Base-by-base conservation (phyloP, 2,888 invertebrate species). In the Hydrotaea diabolus region DNA sequence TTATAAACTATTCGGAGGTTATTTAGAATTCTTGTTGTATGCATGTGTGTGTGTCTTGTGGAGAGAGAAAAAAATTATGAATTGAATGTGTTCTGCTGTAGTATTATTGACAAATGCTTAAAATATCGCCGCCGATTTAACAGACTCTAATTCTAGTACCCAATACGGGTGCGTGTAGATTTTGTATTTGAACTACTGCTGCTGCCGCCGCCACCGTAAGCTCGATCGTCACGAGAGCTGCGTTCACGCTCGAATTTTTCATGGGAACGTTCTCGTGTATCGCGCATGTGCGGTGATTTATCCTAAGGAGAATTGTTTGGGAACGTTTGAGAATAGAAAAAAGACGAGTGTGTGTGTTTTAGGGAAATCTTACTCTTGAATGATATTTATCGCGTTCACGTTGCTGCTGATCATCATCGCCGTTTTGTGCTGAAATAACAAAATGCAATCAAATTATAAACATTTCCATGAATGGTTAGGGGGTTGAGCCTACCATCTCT, bases 361-460 rank as follows among this genome's bases (percentile, higher is more conserved):
- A 85, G 53, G 85, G 75, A 83, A 85, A 85, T 85, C 93, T 93
- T 93, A 96, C 96, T 93, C 96, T 94, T 92, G 94, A 94, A 89
- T 96, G 95, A 90, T 96, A 96, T 91, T 96, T 96, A 88, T 96
- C 96, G 76, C 96, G 96, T 88, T 96, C 96, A 49, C 96, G 94
- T 55, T 85, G 80, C 93, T 81, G 78, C 93, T 95, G 86, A 86
- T 96, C 96, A 87, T 95, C 94, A 88, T 96, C 96, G 76, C 96
- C 97, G 90, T 97, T 97, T 93, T 96, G 96, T 79, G 89, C 92
- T 92, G 72, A 46, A 86, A 80, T 77, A 64, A 81, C 11, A 23
- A 31, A 55, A 49, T 49, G 49, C 7, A 4, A 26, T 15, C 0
- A 21, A 13, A 26, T 13, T 55, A 15, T 57, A 17, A 74, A 39